Evolutionary conservation across 2,797 vertebrate species (phyloP).

Genomic region (Argentina silus): DNA sequence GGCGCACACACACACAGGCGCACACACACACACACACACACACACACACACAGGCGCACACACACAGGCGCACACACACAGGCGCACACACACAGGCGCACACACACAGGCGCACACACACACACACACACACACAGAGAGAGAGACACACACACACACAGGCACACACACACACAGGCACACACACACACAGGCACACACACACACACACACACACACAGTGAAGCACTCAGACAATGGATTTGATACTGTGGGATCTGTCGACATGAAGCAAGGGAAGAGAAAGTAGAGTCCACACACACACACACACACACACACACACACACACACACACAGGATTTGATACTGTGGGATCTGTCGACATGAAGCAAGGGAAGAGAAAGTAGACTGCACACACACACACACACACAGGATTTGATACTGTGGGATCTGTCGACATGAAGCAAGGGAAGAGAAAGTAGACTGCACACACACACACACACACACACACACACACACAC

Average conservation of each 20-base stretch:
- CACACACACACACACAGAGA: background rate
- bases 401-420: slow-evolving; percentile 1
- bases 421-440: no score
- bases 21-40: background rate
- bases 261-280: no score
- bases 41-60: background rate
- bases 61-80: no score
- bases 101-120: background rate
- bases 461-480: background rate
- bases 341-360: no score
- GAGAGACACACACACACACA: background rate
- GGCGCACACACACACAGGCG: background rate
- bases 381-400: no score
- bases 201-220: background rate
- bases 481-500: background rate
- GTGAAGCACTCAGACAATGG: background rate
- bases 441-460: no score
- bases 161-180: background rate
- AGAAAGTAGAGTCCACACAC: no score
- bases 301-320: slow-evolving; percentile 6
- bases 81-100: background rate
- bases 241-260: no score
- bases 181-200: background rate
- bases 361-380: no score
- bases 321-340: slow-evolving; percentile 1